These are phyloP conservation scores for Myopa tessellatipennis DNA, from an alignment of 2,888 invertebrate genomes.

Conservation along the genomic window DNA sequence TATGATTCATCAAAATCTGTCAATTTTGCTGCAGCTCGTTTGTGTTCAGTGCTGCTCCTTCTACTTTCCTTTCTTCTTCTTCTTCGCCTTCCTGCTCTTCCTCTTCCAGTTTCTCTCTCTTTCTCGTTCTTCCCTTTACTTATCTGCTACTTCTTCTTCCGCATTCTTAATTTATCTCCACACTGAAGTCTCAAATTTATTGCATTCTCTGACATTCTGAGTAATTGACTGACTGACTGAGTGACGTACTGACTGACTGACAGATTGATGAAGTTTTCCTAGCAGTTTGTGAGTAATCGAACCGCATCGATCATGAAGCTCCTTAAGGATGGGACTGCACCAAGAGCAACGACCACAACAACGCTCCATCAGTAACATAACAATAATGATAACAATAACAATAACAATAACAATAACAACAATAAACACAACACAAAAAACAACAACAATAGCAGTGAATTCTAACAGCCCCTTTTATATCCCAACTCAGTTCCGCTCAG, in stretches of 20 bases:
- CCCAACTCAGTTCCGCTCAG: background rate
- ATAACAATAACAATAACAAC: background rate
- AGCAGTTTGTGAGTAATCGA: constrained; percentile 46
- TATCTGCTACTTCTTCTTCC: background rate
- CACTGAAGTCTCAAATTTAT: constrained; percentile 39
- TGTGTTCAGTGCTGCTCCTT: too few relatives aligned
- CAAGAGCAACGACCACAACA: constrained; percentile 1
- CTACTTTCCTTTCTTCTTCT: background rate
- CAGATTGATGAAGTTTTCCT: constrained; percentile 43
- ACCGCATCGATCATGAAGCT: constrained; percentile 47
- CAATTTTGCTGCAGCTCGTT: background rate
- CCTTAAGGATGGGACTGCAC: background rate
- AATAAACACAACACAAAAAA: background rate
- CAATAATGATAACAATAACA: background rate
- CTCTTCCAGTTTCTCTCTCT: too few relatives aligned
- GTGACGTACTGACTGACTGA: constrained; percentile 43
- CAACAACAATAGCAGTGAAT: background rate
- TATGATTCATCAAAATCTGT: background rate
- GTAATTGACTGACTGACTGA: constrained; percentile 45
- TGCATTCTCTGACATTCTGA: constrained; percentile 44
- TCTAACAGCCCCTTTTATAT: background rate
- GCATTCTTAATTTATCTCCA: background rate
- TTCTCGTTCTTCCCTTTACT: background rate
- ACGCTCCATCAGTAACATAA: background rate
- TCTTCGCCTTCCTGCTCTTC: background rate